phyloP scores from a whole-genome alignment of 2,113 vertebrate genomes.

The Rhabdomys dilectus region DNA sequence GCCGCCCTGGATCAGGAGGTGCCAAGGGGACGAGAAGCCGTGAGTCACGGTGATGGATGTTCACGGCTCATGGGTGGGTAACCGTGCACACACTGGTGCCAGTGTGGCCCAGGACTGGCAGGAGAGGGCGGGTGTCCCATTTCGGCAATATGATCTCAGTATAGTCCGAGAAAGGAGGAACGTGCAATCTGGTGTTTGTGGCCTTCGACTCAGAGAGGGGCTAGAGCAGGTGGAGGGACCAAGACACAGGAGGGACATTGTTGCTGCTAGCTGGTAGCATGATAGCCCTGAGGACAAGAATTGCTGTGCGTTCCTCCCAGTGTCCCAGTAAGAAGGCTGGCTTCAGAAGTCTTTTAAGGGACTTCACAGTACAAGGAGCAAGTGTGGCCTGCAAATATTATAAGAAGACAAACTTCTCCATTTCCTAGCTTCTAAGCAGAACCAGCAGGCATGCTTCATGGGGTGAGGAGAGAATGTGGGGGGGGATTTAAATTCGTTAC shows the following conservation, averaged over 20 bases:
- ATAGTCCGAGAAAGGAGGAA: neutral
- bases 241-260: rapidly evolving
- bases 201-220: neutral
- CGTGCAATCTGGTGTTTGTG: neutral
- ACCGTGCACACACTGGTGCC: neutral
- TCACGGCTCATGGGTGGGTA: slow-evolving; percentile 13
- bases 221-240: rapidly evolving
- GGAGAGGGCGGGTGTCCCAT: slow-evolving; percentile 28
- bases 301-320: neutral
- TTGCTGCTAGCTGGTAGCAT: neutral
- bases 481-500: neutral
- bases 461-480: rapidly evolving
- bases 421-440: neutral
- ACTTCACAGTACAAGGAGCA: neutral
- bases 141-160: slow-evolving; percentile 71
- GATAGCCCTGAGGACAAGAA: neutral
- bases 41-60: slow-evolving; percentile 30
- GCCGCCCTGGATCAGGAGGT: neutral
- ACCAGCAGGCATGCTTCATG: neutral
- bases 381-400: neutral
- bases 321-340: neutral
- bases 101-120: slow-evolving; percentile 46
- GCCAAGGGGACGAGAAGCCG: neutral
- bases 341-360: slow-evolving; percentile 14
- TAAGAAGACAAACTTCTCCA: neutral